Evolutionary conservation across 2,113 vertebrate genomes (phyloP).

Genomic region (Tyto alba): DNA sequence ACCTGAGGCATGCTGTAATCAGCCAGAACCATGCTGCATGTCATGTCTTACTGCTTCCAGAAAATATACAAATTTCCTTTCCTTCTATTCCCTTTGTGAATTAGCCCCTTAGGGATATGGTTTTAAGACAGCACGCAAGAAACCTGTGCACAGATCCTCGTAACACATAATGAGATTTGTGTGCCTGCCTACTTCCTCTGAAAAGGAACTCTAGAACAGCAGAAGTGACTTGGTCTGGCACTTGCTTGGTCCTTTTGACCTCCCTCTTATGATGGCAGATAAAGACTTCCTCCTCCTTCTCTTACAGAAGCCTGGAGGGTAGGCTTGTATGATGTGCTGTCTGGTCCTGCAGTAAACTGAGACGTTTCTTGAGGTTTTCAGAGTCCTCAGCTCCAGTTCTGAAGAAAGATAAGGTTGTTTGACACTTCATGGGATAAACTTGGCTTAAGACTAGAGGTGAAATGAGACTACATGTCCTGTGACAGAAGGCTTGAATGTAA

Average conservation of each 20-base stretch:
- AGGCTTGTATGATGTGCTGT: background rate
- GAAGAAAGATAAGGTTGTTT: background rate
- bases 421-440: background rate
- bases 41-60: constrained; percentile 24
- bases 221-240: background rate
- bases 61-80: constrained; percentile 2
- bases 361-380: background rate
- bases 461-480: background rate
- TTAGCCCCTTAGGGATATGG: constrained; percentile 33
- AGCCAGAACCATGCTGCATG: background rate
- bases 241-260: background rate
- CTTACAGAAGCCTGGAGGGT: background rate
- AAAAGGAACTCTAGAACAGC: background rate
- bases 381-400: background rate
- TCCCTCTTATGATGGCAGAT: background rate
- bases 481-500: background rate
- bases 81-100: constrained; percentile 11
- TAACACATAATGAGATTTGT: background rate
- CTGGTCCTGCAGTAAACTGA: background rate
- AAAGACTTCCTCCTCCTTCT: background rate
- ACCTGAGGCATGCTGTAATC: constrained; percentile 47
- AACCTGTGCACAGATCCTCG: background rate
- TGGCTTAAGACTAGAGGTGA: background rate
- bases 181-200: background rate
- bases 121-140: background rate